phyloP scores from a whole-genome alignment of 2,113 vertebrate species.

The Casuarius casuarius region DNA sequence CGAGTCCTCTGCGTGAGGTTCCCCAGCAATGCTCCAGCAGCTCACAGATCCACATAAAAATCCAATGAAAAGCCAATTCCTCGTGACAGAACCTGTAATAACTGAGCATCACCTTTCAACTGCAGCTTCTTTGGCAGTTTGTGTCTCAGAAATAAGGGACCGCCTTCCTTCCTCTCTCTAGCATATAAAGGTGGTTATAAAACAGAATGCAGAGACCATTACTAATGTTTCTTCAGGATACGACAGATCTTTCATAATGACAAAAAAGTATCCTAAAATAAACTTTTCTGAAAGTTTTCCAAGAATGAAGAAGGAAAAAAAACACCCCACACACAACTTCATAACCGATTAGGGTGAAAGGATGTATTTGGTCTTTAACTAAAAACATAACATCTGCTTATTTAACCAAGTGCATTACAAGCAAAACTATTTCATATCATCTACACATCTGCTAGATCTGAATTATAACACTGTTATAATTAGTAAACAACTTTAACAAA shows the following conservation, averaged over 20 bases:
- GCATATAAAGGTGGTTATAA: not conserved
- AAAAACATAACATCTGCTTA: not conserved
- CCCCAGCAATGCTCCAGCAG: not conserved
- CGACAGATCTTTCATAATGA: not conserved
- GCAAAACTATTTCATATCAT: not conserved
- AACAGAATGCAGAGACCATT: not conserved
- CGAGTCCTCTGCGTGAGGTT: accelerated
- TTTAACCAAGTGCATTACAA: not conserved
- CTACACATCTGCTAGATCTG: not conserved
- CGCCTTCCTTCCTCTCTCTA: not conserved
- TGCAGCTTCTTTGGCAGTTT: not conserved
- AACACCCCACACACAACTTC: not conserved
- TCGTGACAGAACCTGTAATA: not conserved
- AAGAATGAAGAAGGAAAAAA: not conserved
- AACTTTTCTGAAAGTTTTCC: not conserved
- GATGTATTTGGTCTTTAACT: not conserved
- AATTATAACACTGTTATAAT: not conserved
- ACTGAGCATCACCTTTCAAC: not conserved
- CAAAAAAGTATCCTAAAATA: not conserved
- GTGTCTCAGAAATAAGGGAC: not conserved
- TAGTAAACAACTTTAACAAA: not conserved
- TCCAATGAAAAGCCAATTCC: not conserved
- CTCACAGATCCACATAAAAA: not conserved
- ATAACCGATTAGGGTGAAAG: not conserved
- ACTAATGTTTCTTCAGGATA: not conserved